These are phyloP conservation scores for Leptobrachium leishanense DNA, from an alignment of 2,113 vertebrate species.

Conservation along the genomic window DNA sequence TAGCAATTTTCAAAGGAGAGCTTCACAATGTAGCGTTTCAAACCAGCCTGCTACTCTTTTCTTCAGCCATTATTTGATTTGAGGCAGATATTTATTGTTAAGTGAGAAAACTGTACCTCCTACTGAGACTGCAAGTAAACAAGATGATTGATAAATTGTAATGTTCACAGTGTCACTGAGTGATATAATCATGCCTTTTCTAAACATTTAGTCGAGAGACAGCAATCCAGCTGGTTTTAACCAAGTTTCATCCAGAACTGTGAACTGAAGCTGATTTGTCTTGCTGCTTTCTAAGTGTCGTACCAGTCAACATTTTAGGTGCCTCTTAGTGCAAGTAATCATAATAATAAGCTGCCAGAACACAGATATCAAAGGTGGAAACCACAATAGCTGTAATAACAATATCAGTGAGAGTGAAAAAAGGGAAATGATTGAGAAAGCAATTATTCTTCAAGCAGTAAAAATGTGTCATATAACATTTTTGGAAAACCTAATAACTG, in stretches of 20 bases:
- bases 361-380: slow-evolving; percentile 62
- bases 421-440: slow-evolving; percentile 41
- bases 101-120: slow-evolving; percentile 66
- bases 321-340: slow-evolving; percentile 66
- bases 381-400: slow-evolving; percentile 67
- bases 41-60: slow-evolving; percentile 27
- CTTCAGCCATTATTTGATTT: slow-evolving; percentile 42
- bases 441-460: slow-evolving; percentile 25
- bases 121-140: slow-evolving; percentile 68
- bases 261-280: slow-evolving; percentile 71
- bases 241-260: slow-evolving; percentile 68
- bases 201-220: slow-evolving; percentile 82
- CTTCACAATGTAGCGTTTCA: slow-evolving; percentile 12
- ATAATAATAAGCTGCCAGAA: slow-evolving; percentile 70
- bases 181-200: slow-evolving; percentile 76
- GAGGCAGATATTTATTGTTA: slow-evolving; percentile 67
- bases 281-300: slow-evolving; percentile 65
- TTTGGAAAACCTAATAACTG: slow-evolving; percentile 28
- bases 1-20: background rate
- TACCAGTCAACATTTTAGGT: slow-evolving; percentile 73
- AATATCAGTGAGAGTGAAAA: slow-evolving; percentile 59
- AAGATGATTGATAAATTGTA: slow-evolving; percentile 81
- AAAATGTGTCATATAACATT: slow-evolving; percentile 34
- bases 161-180: slow-evolving; percentile 71
- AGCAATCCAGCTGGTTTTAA: slow-evolving; percentile 78